Percentiles rank a stretch among this genome's conserved stretches.
These are phyloP conservation scores for Meteorus colon DNA, from an alignment of 2,888 invertebrate species.

Conservation along the genomic window DNA sequence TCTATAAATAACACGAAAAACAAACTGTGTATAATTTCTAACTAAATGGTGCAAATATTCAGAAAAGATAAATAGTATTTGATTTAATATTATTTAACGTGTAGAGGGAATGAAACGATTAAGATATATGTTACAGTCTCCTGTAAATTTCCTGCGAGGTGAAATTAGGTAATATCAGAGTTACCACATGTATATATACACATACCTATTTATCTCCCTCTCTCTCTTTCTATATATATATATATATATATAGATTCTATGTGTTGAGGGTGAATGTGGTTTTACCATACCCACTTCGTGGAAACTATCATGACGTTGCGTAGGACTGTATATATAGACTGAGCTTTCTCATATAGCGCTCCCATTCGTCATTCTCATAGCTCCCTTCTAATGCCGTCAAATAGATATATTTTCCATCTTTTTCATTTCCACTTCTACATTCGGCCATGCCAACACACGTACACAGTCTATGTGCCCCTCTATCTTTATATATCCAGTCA, in stretches of 20 bases:
- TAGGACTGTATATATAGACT: neutral
- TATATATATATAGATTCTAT: too few species aligned
- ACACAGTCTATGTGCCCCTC: neutral
- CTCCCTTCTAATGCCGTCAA: slow-evolving; percentile 13
- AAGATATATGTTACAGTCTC: neutral
- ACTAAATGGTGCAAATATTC: too few species aligned
- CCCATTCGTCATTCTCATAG: slow-evolving; percentile 49
- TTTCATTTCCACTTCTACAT: neutral
- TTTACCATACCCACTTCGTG: neutral
- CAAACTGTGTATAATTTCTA: too few species aligned
- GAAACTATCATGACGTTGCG: slow-evolving; percentile 13
- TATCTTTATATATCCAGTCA: neutral
- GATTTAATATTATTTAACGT: too few species aligned
- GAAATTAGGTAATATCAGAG: neutral
- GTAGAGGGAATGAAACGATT: neutral
- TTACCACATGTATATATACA: neutral
- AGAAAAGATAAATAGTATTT: too few species aligned
- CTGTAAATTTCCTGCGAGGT: neutral
- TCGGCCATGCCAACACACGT: neutral
- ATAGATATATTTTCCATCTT: neutral
- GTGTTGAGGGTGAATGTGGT: neutral
- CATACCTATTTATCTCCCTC: too few species aligned
- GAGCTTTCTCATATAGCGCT: slow-evolving; percentile 35
- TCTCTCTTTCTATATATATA: too few species aligned
- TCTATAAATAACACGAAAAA: too few species aligned